Percentiles rank a stretch among this genome's conserved stretches.
Conservation (phyloP, 2,797 vertebrate species). For the Sparidentex hasta region DNA sequence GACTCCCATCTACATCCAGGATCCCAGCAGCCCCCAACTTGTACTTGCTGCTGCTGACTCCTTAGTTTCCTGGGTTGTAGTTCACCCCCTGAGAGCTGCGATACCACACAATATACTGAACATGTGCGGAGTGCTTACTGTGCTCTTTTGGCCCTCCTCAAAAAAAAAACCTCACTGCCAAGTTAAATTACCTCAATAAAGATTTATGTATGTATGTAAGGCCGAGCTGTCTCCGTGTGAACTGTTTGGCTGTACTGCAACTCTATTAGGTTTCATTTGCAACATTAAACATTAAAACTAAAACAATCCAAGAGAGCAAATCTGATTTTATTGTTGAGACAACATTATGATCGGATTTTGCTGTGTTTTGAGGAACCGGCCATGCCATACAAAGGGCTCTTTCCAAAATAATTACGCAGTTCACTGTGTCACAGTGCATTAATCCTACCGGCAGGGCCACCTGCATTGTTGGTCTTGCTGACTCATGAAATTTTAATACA, state of each 20-base stretch:
- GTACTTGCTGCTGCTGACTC: conserved; percentile 80
- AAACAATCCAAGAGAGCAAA: conserved; percentile 58
- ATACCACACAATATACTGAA: conserved; percentile 76
- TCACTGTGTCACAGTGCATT: conserved; percentile 30
- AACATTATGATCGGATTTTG: conserved; percentile 56
- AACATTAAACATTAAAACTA: conserved; percentile 56
- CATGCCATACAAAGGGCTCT: conserved; percentile 30
- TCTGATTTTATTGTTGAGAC: conserved; percentile 61
- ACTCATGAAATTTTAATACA: conserved; percentile 22
- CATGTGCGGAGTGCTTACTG: conserved; percentile 78
- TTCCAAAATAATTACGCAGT: conserved; percentile 48
- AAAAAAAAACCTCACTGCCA: conserved; percentile 52
- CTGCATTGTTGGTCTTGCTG: conserved; percentile 11
- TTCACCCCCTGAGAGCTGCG: conserved; percentile 81
- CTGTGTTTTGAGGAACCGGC: conserved; percentile 40
- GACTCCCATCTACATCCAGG: conserved; percentile 74
- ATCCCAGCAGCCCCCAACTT: conserved; percentile 69
- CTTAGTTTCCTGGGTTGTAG: conserved; percentile 77
- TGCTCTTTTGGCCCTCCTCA: conserved; percentile 69
- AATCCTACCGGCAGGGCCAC: conserved; percentile 29
- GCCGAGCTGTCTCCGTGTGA: conserved; percentile 53
- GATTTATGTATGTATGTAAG: conserved; percentile 72
- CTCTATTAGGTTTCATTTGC: conserved; percentile 65
- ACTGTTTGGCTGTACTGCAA: conserved; percentile 48
- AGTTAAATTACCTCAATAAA: conserved; percentile 76